Evolutionary conservation across 2,797 vertebrate genomes (phyloP).

Genomic region (Pipistrellus pipistrellus): DNA sequence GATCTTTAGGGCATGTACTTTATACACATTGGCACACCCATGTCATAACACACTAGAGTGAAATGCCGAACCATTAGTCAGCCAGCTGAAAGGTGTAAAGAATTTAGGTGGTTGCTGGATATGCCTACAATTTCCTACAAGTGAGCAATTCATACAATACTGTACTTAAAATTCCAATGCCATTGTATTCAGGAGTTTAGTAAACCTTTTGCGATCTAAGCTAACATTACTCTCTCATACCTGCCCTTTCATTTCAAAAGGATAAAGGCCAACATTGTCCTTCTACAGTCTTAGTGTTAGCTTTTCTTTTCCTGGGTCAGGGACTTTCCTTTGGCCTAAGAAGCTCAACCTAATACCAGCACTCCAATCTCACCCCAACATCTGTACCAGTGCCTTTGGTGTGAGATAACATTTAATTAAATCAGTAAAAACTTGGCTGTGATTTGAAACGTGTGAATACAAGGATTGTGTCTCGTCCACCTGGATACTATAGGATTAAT

Average conservation of each 20-base stretch:
- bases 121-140: slow-evolving; percentile 39
- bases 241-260: slow-evolving; percentile 36
- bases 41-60: neutral
- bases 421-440: slow-evolving; percentile 2
- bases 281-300: slow-evolving; percentile 13
- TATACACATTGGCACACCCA: neutral
- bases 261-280: neutral
- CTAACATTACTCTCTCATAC: neutral
- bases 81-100: neutral
- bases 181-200: slow-evolving; percentile 54
- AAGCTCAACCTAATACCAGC: neutral
- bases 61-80: slow-evolving; percentile 11
- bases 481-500: slow-evolving; percentile 56
- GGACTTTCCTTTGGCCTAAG: slow-evolving; percentile 60
- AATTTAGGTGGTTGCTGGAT: neutral
- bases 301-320: slow-evolving; percentile 58
- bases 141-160: slow-evolving; percentile 15
- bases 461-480: slow-evolving; percentile 1
- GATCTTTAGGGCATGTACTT: neutral
- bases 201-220: neutral
- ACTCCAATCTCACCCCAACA: neutral
- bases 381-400: neutral
- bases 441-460: slow-evolving; percentile 25
- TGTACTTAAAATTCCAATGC: slow-evolving; percentile 55
- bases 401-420: slow-evolving; percentile 37